Evolutionary conservation across 2,797 vertebrate genomes (phyloP), one percentile per base, ranked within the genome.

Genomic region (Siniperca obscura): DNA sequence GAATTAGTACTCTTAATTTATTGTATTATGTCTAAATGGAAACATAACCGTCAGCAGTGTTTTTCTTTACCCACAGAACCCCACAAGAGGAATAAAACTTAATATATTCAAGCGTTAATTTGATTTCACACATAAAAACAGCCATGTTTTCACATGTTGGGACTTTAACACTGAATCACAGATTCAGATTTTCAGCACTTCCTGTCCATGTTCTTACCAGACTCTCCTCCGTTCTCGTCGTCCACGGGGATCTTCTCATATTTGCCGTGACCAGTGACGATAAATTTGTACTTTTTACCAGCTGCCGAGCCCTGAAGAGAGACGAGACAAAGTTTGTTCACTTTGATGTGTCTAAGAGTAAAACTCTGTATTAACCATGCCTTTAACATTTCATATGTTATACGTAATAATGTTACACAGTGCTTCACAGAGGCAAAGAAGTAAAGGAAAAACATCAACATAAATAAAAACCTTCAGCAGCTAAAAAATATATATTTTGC

Each of bases 211-310:
- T 1, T 80, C 92, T 92, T 77, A 96, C 95, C 86, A 59, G 91
- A 78, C 79, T 87, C 80, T 74, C 46, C 81, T 74, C 70, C 80
- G 3, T 80, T n/a, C 56, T 93, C 89, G 17, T 96, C 94, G 0
- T 96, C 96, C 89, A 95, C 78, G 1, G 95, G 83, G 74, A 98
- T 95, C 90, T 98, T 99, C 95, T 98, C 97, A 8, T 99, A 99
- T 89, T 98, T 98, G 19, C 98, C 98, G 0, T 99, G 98, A 72
- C 98, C 98, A 0, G 96, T 97, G 77, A 98, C 93, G 86, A 99
- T 94, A 82, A 98, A 99, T 83, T 96, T 99, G 86, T 97, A 98
- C 88, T 93, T 97, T 91, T 97, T 98, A 76, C 95, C 94, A 72
- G 94, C 93, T 0, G 94, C 72, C 55, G 92, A 73, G 9, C 90